Base-by-base conservation (phyloP, 30 jellyfish, hydroid and myxozoan genomes). In the Hydractinia symbiolongicarpus region DNA sequence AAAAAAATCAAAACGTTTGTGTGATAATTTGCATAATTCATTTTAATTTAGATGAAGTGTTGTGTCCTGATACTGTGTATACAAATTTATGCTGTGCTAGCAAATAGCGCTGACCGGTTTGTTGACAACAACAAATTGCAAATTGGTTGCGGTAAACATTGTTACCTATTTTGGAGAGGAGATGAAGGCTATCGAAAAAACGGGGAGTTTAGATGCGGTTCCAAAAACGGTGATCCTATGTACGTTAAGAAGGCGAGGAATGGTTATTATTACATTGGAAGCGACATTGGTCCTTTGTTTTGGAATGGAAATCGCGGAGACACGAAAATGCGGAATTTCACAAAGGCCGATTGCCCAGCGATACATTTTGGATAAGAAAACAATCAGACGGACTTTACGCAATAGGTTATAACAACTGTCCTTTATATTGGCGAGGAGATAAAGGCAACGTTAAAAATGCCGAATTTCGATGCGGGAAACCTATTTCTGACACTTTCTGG, bases 401-500 rank as follows among this genome's bases (percentile, higher is more conserved):
- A 6, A 64, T 64, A n/a, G 74, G 74, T 64, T 64, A 1, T 64
- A 51, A 51, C 8, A 4, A 64, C 74, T 64, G 74, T 64, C 74
- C 74, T 44, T 51, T 64, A 6, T 64, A n/a, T 2, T 64, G 74
- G 74, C 9, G 74, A 1, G 74, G 74, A n/a, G 74, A 64, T 13
- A 6, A 64, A n/a, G 74, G 74, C 19, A 64, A 64, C 74, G 40
- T 51, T 8, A 64, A 64, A 51, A 64, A 64, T 4, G 74, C 74
- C 1, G 74, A 64, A 13, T 64, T 64, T 64, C 19, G 74, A 13
- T 64, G 74, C 4, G 74, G 74, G 19, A 13, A 64, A 1, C 19
- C 52, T 64, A 13, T 64, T n/a, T 64, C 74, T 6, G 74, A 64
- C 74, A 64, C 74, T 6, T 64, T 64, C 40, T 64, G 74, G 74